Evolutionary conservation across 2,113 vertebrate species (phyloP).

Genomic region (Clupea harengus): DNA sequence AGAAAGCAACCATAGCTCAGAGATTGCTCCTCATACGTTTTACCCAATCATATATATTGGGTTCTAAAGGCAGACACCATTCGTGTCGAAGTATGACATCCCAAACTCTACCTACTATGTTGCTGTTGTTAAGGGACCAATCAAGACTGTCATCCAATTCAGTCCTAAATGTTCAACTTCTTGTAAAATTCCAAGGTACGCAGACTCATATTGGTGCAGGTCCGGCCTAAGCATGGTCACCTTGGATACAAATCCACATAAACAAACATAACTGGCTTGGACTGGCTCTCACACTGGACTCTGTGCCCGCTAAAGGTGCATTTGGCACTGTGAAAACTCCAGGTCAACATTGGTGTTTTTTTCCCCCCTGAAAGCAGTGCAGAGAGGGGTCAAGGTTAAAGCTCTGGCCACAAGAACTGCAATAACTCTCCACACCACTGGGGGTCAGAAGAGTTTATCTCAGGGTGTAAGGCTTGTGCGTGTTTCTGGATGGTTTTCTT

Average conservation of each 20-base stretch:
- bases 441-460: not conserved
- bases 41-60: not conserved
- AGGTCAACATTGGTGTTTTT: constrained; percentile 49
- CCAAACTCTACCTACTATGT: not conserved
- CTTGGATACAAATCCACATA: constrained; percentile 31
- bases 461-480: not conserved
- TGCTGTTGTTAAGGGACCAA: not conserved
- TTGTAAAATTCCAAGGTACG: not conserved
- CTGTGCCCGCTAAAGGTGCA: not conserved
- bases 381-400: constrained; percentile 6
- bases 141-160: not conserved
- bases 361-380: constrained; percentile 32
- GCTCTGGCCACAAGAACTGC: not conserved
- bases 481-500: not conserved
- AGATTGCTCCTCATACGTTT: no score
- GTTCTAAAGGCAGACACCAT: not conserved
- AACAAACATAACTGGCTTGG: constrained; percentile 36
- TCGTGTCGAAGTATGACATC: not conserved
- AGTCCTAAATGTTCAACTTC: not conserved
- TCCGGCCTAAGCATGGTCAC: not conserved
- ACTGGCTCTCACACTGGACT: constrained; percentile 34
- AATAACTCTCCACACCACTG: not conserved
- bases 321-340: constrained; percentile 24
- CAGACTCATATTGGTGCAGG: not conserved
- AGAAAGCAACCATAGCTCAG: not conserved